Conservation (phyloP, 2,888 invertebrate genomes). For the Capitulum mitella region DNA sequence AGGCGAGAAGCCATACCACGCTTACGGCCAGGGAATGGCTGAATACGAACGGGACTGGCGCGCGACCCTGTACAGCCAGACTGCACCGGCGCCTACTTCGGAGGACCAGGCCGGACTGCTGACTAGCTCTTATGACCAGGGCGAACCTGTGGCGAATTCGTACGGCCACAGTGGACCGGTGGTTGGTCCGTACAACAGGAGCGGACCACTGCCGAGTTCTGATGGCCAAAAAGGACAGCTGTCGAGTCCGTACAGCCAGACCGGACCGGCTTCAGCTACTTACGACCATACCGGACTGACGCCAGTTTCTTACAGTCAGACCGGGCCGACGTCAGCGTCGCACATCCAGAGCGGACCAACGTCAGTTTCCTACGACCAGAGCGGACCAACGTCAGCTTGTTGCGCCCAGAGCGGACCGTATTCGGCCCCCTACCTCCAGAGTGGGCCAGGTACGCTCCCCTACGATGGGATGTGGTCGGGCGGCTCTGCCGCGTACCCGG, state of each 20-base stretch:
- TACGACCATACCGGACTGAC: constrained; percentile 75
- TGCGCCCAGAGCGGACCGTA: no score
- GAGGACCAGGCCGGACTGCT: not conserved
- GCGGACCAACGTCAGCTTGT: not conserved
- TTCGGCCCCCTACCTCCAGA: not conserved
- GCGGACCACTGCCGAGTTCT: no score
- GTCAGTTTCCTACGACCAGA: not conserved
- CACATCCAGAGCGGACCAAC: not conserved
- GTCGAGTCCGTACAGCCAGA: not conserved
- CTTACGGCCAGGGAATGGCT: not conserved
- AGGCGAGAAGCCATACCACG: not conserved
- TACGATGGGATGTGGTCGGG: not conserved
- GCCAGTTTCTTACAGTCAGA: constrained; percentile 69
- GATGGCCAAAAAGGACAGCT: not conserved
- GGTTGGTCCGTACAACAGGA: no score
- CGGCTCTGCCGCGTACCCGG: not conserved
- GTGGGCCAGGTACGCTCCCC: not conserved
- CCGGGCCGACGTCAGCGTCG: constrained; percentile 35
- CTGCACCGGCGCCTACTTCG: no score
- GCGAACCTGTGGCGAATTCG: no score
- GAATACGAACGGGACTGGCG: no score
- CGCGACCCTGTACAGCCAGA: no score
- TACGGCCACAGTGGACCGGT: not conserved
- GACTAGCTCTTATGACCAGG: not conserved
- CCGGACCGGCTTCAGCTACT: no score